Evolutionary conservation across 2,888 invertebrate species (phyloP), one percentile per base, ranked within the genome.

Genomic region (Melinaea menophilus): DNA sequence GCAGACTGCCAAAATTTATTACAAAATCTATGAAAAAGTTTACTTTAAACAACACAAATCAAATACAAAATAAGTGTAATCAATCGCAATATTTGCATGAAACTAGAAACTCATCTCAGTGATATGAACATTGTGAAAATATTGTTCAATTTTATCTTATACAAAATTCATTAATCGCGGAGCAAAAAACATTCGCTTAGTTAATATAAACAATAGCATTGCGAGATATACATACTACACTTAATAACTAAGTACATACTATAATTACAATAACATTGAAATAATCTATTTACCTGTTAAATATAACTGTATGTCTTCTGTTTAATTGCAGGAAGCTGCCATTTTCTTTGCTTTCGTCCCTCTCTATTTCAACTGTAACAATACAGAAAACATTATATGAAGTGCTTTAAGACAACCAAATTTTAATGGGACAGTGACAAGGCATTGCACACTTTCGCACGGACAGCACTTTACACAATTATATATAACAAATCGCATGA

Each of bases 351-450:
- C 22, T 22, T 22, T 22, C 22, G 22, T 46, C 31, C 41, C 33
- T n/a, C 13, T n/a, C 4, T 31, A 2, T 2, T 56, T 37, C 47
- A 67, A 67, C 76, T 76, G 75, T 66, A 76, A 75, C 76, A 76
- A 76, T 66, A 71, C 79, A 84, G 71, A 79, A 75, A 59, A 65
- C 51, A 61, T 72, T 75, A 68, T 73, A 77, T 76, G 71, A 77
- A 46, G n/a, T 37, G 54, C 56, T 47, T 47, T 59, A 59, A 60
- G 51, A 51, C 64, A 62, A 34, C 41, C 59, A 61, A 59, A 62
- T 58, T 60, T 66, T 66, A 64, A 67, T 67, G 48, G 59, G 47
- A 66, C 34, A 9, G 11, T 45, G 69, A 64, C 65, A 66, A 66
- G 59, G 76, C 80, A 62, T 67, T 76, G 79, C 78, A 66, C 56